Percentiles rank a stretch among this genome's conserved stretches.
phyloP scores from a whole-genome alignment of 2,113 vertebrate species.

The Pionites leucogaster region DNA sequence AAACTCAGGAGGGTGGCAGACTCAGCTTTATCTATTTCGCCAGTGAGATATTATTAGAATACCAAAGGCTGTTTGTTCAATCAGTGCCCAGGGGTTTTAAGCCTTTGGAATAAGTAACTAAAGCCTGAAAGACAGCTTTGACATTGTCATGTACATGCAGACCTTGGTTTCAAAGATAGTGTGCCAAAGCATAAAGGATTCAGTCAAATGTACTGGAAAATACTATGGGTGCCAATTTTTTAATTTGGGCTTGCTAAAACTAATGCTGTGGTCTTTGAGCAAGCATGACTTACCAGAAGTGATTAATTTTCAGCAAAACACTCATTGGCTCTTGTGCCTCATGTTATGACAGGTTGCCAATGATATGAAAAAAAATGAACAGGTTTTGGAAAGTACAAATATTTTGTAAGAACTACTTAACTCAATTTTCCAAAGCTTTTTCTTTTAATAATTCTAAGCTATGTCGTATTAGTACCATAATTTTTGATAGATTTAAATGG shows the following conservation, averaged over 20 bases:
- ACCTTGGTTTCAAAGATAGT: neutral
- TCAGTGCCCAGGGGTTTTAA: neutral
- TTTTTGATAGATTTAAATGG: neutral
- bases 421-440: neutral
- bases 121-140: neutral
- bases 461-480: neutral
- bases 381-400: neutral
- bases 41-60: neutral
- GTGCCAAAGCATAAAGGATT: neutral
- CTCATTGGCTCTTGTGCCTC: neutral
- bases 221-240: neutral
- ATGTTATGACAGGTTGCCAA: neutral
- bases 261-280: neutral
- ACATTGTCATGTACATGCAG: neutral
- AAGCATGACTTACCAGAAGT: neutral
- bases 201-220: neutral
- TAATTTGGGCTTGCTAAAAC: neutral
- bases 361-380: neutral
- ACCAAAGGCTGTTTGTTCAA: neutral
- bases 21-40: neutral
- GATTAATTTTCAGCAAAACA: neutral
- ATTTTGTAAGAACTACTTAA: neutral
- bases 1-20: neutral
- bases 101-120: neutral
- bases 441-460: neutral